Percentiles rank a stretch among this genome's conserved stretches.
Evolutionary conservation across 2,113 vertebrate species (phyloP).

Genomic region (Prolemur simus): DNA sequence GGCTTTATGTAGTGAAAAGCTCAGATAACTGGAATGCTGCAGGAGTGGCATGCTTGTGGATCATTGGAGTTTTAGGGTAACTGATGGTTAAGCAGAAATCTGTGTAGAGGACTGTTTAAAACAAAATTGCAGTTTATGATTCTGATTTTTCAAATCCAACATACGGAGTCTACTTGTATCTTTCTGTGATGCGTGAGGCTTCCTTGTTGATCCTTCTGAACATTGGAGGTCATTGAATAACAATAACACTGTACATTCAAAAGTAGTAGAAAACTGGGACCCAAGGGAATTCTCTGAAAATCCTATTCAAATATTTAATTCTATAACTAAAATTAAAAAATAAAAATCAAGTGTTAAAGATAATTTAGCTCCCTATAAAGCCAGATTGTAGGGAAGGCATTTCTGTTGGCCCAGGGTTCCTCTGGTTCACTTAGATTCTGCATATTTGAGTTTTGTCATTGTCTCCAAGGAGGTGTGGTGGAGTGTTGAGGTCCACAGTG

Average conservation of each 20-base stretch:
- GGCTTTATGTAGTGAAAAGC: background rate
- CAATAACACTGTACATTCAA: background rate
- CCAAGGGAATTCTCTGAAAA: background rate
- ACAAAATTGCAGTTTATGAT: background rate
- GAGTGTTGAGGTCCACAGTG: background rate
- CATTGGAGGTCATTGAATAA: background rate
- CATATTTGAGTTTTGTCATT: background rate
- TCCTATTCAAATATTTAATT: background rate
- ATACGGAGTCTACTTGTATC: background rate
- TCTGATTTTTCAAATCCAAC: background rate
- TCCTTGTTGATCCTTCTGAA: background rate
- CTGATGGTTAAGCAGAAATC: background rate
- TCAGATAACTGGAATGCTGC: background rate
- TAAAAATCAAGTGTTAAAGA: background rate
- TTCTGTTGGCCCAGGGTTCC: background rate
- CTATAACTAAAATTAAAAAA: background rate
- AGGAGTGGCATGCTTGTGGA: background rate
- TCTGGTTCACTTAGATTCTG: background rate
- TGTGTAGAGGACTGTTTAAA: background rate
- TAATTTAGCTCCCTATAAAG: background rate
- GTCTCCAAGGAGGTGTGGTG: background rate
- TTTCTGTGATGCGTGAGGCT: background rate
- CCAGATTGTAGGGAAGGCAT: rapidly evolving
- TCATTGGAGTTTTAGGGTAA: background rate
- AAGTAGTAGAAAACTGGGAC: background rate